These are phyloP conservation scores for Drosophila asahinai DNA, from an alignment of 1,140 invertebrate species.

Conservation along the genomic window DNA sequence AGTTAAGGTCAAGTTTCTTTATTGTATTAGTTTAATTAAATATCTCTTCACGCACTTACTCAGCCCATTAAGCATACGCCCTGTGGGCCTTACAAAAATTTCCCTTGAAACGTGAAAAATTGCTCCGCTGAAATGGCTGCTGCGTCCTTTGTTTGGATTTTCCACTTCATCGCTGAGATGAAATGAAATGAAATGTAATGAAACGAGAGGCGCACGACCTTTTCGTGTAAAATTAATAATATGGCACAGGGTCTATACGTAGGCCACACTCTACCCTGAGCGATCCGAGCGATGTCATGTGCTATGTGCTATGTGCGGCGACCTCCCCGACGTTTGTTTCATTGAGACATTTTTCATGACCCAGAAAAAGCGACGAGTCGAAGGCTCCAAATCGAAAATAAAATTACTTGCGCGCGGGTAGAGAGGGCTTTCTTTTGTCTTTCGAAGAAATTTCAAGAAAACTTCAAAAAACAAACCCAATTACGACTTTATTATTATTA, in stretches of 20 bases:
- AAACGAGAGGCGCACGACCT: constrained; percentile 59
- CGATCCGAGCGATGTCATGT: constrained; percentile 36
- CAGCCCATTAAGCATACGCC: background rate
- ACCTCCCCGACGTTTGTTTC: constrained; percentile 57
- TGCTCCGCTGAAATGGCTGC: background rate
- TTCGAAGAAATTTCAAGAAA: constrained; percentile 58
- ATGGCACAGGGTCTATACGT: constrained; percentile 69
- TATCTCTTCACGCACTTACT: no score
- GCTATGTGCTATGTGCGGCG: constrained; percentile 38
- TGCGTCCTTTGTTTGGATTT: constrained; percentile 27
- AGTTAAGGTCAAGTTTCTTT: constrained; percentile 23
- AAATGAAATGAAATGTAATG: constrained; percentile 46
- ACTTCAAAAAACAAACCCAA: constrained; percentile 50
- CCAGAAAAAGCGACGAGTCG: constrained; percentile 54
- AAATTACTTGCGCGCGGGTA: constrained; percentile 6
- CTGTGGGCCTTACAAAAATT: background rate
- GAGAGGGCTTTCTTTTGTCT: constrained; percentile 61
- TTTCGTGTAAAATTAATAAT: constrained; percentile 76
- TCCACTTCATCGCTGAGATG: constrained; percentile 55
- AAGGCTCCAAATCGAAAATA: constrained; percentile 47
- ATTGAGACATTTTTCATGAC: constrained; percentile 61
- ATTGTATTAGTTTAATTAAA: background rate
- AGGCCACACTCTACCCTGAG: constrained; percentile 24
- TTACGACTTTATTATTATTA: constrained; percentile 38
- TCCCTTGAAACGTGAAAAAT: constrained; percentile 17